These are phyloP conservation scores for Percina caprodes DNA, from an alignment of 2,113 vertebrate genomes.

Conservation along the genomic window DNA sequence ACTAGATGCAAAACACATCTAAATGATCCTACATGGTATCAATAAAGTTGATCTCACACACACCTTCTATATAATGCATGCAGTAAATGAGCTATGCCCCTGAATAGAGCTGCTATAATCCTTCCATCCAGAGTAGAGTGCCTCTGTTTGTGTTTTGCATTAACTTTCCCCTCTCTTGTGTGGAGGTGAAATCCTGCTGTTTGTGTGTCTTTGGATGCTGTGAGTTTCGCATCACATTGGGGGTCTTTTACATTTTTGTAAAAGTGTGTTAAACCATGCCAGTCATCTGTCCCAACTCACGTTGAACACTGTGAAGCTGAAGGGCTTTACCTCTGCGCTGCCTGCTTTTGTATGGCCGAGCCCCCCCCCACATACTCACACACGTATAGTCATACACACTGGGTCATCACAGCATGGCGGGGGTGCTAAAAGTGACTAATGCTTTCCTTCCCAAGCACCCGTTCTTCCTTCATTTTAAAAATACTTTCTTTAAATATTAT, in stretches of 20 bases:
- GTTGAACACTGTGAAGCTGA: background rate
- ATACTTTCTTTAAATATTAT: slow-evolving; percentile 77
- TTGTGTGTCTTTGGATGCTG: slow-evolving; percentile 4
- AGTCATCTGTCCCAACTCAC: background rate
- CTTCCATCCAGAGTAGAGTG: background rate
- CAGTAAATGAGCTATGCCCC: background rate
- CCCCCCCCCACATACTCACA: slow-evolving; percentile 24
- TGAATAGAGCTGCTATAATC: background rate
- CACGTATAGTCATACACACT: background rate
- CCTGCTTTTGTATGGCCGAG: background rate
- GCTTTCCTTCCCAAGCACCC: slow-evolving; percentile 21
- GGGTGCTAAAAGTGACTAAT: slow-evolving; percentile 37
- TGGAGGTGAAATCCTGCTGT: slow-evolving; percentile 47
- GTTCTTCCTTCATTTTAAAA: slow-evolving; percentile 64
- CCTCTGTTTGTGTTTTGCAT: slow-evolving; percentile 14
- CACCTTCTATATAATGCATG: background rate
- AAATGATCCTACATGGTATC: background rate
- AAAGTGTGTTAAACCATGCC: background rate
- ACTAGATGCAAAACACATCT: background rate
- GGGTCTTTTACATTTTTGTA: too few relatives aligned
- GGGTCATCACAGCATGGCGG: slow-evolving; percentile 3
- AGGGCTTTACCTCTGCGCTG: background rate
- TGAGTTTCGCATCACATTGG: background rate
- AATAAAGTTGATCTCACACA: background rate
- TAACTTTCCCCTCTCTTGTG: background rate